Evolutionary conservation across 2,113 vertebrate species (phyloP).

Genomic region (Tragelaphus scriptus): DNA sequence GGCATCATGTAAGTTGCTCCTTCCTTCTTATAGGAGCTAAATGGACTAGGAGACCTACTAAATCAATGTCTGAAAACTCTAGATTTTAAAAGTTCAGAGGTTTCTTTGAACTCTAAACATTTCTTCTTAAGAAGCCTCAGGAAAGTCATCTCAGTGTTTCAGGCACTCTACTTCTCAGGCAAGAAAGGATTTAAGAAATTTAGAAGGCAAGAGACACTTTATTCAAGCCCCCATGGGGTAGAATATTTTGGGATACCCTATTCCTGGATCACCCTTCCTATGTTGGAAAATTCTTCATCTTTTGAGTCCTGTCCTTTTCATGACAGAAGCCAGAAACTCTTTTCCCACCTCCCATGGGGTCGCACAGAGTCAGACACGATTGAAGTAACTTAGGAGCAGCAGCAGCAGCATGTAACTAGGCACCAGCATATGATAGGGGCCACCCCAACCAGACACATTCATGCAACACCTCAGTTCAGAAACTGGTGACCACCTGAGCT

Average conservation of each 20-base stretch:
- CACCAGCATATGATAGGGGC: not conserved
- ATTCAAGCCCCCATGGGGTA: not conserved
- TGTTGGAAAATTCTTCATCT: not conserved
- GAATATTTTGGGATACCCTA: not conserved
- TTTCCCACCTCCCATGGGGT: not conserved
- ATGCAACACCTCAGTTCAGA: not conserved
- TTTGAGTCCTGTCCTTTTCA: not conserved
- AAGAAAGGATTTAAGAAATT: not conserved
- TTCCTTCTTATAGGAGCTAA: not conserved
- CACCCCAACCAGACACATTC: not conserved
- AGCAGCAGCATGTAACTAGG: not conserved
- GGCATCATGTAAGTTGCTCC: slow-evolving; percentile 15
- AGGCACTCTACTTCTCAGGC: not conserved
- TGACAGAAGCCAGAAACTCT: not conserved
- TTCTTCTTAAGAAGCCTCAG: not conserved
- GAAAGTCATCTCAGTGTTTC: not conserved
- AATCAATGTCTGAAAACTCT: not conserved
- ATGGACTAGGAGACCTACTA: slow-evolving; percentile 19
- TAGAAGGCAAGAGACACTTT: not conserved
- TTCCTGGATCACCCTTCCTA: not conserved
- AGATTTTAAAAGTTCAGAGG: not conserved
- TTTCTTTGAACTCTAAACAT: slow-evolving; percentile 26
- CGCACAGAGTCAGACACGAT: too few relatives aligned
- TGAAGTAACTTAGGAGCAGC: too few relatives aligned
- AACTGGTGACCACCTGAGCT: not conserved